Evolutionary conservation across 2,113 vertebrate genomes (phyloP).

Genomic region (Genyomyrus donnyi): DNA sequence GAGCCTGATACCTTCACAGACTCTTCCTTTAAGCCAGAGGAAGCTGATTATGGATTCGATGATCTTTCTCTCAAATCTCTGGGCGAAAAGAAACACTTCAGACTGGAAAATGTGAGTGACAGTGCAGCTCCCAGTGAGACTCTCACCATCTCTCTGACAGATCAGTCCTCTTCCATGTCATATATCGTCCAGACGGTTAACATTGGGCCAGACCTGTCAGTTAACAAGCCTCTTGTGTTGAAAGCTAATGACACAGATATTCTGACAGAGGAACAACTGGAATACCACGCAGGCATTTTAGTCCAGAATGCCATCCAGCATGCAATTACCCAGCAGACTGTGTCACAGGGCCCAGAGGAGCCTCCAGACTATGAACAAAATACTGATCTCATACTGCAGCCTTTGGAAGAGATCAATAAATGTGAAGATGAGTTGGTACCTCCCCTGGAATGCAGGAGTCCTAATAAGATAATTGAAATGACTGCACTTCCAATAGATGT

Average conservation of each 20-base stretch:
- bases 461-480: slow-evolving; percentile 48
- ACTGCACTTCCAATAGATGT: slow-evolving; percentile 51
- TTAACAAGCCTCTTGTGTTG: slow-evolving; percentile 58
- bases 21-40: slow-evolving; percentile 68
- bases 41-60: slow-evolving; percentile 88
- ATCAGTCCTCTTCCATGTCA: slow-evolving; percentile 74
- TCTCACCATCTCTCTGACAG: slow-evolving; percentile 68
- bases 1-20: slow-evolving; percentile 69
- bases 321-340: slow-evolving; percentile 74
- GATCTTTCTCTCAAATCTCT: slow-evolving; percentile 86
- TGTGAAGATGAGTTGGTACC: slow-evolving; percentile 69
- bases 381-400: slow-evolving; percentile 21
- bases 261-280: slow-evolving; percentile 71
- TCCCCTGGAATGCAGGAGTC: slow-evolving; percentile 62
- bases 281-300: slow-evolving; percentile 81
- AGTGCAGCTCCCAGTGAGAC: slow-evolving; percentile 82
- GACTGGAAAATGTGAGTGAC: slow-evolving; percentile 89
- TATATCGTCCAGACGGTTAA: slow-evolving; percentile 71
- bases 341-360: slow-evolving; percentile 29
- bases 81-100: slow-evolving; percentile 85
- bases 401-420: slow-evolving; percentile 40
- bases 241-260: slow-evolving; percentile 44
- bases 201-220: slow-evolving; percentile 55
- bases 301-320: slow-evolving; percentile 88
- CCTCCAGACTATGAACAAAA: slow-evolving; percentile 31